Evolutionary conservation across 2,888 invertebrate species (phyloP).

Genomic region (Pheosia tremula): DNA sequence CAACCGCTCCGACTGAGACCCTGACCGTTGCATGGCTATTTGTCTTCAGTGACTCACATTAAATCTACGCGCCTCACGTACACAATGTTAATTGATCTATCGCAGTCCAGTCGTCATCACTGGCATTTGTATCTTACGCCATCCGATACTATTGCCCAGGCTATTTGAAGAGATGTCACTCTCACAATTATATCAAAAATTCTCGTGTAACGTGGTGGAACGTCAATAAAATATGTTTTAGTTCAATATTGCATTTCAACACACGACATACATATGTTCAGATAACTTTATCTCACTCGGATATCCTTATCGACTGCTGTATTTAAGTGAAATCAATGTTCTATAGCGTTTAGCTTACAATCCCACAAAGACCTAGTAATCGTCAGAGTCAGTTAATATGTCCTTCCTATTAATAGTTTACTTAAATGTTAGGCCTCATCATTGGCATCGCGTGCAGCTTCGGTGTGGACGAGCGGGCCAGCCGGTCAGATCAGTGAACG

Average conservation of each 20-base stretch:
- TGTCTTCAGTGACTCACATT: constrained; percentile 42
- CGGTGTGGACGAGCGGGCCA: constrained; percentile 53
- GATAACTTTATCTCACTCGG: constrained; percentile 63
- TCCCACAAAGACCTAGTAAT: constrained; percentile 46
- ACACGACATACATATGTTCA: constrained; percentile 50
- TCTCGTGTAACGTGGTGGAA: constrained; percentile 27
- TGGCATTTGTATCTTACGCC: constrained; percentile 37
- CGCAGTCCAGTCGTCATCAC: constrained; percentile 36
- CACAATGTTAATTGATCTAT: constrained; percentile 30
- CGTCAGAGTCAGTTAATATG: constrained; percentile 37
- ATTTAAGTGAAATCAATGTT: constrained; percentile 55
- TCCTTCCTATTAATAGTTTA: constrained; percentile 22
- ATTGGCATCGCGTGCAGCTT: constrained; percentile 54
- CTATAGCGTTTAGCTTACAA: constrained; percentile 42
- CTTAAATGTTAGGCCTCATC: constrained; percentile 53
- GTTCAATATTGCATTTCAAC: constrained; percentile 33
- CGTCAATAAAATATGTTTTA: constrained; percentile 42
- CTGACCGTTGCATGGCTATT: constrained; percentile 79
- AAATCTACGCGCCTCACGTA: constrained; percentile 33
- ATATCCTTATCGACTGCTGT: constrained; percentile 60
- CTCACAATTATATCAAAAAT: constrained; percentile 46
- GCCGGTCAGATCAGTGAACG: constrained; percentile 78
- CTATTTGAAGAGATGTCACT: constrained; percentile 38
- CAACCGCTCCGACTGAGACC: constrained; percentile 84
- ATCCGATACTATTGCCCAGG: constrained; percentile 33